Conservation (phyloP, 2,888 invertebrate species). For the Arrhopalites spinosus region DNA sequence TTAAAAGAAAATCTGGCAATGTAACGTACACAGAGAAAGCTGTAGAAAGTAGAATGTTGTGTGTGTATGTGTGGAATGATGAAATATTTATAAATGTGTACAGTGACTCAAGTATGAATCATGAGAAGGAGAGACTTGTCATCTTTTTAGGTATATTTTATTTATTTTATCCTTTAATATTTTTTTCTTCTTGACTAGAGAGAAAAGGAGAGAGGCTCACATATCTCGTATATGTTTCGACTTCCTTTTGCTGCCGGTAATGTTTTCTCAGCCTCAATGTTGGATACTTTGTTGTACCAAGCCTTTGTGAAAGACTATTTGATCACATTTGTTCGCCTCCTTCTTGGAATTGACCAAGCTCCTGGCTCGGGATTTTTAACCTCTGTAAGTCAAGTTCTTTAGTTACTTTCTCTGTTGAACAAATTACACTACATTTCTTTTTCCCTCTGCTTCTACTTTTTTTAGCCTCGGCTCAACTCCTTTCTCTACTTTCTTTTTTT, state of each 20-base stretch:
- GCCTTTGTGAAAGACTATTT: conserved; percentile 98
- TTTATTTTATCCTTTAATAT: not conserved
- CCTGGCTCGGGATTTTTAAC: conserved; percentile 96
- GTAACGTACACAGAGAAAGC: too few relatives aligned
- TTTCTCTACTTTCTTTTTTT: not conserved
- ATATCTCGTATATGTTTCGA: conserved; percentile 99
- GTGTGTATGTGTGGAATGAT: too few relatives aligned
- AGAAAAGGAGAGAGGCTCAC: conserved; percentile 95
- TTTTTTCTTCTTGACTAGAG: conserved; percentile 70
- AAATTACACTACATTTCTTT: not conserved
- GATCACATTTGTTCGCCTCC: conserved; percentile 91
- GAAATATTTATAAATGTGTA: conserved; percentile 7
- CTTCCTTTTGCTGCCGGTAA: conserved; percentile 97
- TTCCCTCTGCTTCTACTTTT: conserved; percentile 1
- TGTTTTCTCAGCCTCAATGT: conserved; percentile 98
- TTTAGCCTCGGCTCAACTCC: not conserved
- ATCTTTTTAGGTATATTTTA: not conserved
- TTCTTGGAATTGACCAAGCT: conserved; percentile 95
- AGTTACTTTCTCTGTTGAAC: not conserved
- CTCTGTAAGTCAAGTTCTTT: conserved; percentile 75
- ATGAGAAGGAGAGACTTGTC: not conserved
- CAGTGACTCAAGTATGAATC: not conserved
- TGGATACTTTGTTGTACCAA: conserved; percentile 78
- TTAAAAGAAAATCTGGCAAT: too few relatives aligned
- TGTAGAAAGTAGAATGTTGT: too few relatives aligned